Base-by-base conservation (phyloP, 1,140 invertebrate genomes). In the Leptinotarsa undecemlineata region DNA sequence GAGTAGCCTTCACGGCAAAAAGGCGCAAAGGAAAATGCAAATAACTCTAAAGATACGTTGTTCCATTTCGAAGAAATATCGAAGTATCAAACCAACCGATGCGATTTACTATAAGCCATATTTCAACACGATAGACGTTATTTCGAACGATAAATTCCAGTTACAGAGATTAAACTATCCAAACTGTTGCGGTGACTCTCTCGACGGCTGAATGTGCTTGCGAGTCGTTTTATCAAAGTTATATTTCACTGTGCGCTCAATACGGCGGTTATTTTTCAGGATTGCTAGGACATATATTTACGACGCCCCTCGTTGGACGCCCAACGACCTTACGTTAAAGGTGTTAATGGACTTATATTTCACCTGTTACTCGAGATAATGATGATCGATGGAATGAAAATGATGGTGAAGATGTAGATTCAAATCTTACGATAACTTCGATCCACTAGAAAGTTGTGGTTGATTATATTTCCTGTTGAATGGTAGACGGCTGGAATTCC, bases 141-240 rank as follows among this genome's bases (percentile, higher is more conserved):
- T 57, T 70, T 70, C 68, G 20, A 70, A 48, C 47, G 21, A 70
- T 70, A 70, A 70, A 70, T 70, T 70, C 48, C 51, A 13, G 20
- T n/a, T 70, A 70, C 68, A 60, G 68, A 70, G 68, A 70, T 70
- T 70, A 70, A 70, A 70, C 68, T 70, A 70, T 70, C 68, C 68
- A 70, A 70, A 70, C 68, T 70, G 68, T 70, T 70, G 68, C 68
- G 68, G 68, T 70, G 68, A 70, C 68, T 70, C 8, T 68, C 33
- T 33, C 23, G 66, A 68, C 66, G 66, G 66, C 42, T 68, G 66
- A 68, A 68, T 68, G 66, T 68, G 66, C 66, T 42, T 26, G 21
- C 68, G 68, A 70, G 48, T 70, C 68, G 68, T 70, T 70, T 70
- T 70, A 70, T 70, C 68, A 70, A 70, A 70, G 48, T 70, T 70